Base-by-base conservation (phyloP, 2,888 invertebrate species). In the Leptothorax acervorum region DNA sequence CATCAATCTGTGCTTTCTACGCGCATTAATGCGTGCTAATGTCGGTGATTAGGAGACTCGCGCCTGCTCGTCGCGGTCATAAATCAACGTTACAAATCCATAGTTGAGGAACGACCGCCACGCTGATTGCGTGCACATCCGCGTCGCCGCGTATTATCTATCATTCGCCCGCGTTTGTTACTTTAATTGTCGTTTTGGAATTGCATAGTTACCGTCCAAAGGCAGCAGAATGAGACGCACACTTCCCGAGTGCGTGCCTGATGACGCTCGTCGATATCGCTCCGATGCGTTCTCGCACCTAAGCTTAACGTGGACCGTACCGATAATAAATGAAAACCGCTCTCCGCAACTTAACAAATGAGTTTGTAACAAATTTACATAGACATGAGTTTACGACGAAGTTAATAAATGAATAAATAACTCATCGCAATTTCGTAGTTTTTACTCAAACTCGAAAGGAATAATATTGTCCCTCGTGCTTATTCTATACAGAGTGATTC, bases 51-150 rank as follows among this genome's bases (percentile, higher is more conserved):
- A 90, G 89, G 85, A 85, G 84, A n/a, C 83, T 83, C 84, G 86
- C 87, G 85, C 57, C 63, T 57, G 63, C 66, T 35, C 70, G 83
- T 85, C 86, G 68, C 65, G 88, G 84, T 87, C 88, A 89, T 91
- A 90, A 92, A 92, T 92, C 90, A 88, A 84, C 83, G 83, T 87
- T 86, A 90, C 89, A 89, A 91, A 92, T 91, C 89, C 84, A 83
- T 84, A 82, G 91, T 90, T 87, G 89, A 87, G 90, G 89, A 91
- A 89, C 84, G 87, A 84, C 63, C 76, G 85, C 65, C 75, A 51
- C 57, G 42, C 70, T 82, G 86, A 83, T 63, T 76, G 65, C 28
- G 66, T 23, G 75, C 66, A 57, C 76, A 85, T 62, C 78, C 83
- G 63, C 73, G 76, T 74, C 86, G 60, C 63, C 62, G 31, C 62